Base-by-base conservation (phyloP, 2,888 invertebrate species). In the Chloroclysta siterata region DNA sequence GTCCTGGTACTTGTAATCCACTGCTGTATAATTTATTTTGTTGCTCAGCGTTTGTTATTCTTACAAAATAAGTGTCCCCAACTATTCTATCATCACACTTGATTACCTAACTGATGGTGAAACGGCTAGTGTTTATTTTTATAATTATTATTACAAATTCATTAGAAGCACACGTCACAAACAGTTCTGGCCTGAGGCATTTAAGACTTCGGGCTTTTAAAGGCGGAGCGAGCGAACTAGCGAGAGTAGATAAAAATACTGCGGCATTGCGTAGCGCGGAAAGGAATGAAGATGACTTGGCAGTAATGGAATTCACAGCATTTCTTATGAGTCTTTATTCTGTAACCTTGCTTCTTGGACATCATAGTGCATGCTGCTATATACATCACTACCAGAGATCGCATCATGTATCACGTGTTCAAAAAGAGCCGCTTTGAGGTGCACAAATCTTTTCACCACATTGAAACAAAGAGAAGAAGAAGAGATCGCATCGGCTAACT, bases 131-230 rank as follows among this genome's bases (percentile, higher is more conserved):
- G 66, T 69, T 71, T 71, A 70, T 73, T 70, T 63, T 68, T 64
- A 65, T 73, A 72, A 70, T 70, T 71, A 61, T 68, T 66, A 72
- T 70, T 69, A 70, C 66, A 70, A 62, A 71, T 63, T 68, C 62
- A 71, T 69, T 73, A 68, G 66, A 62, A 64, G 41, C 58, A 56
- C 68, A 68, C 68, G 69, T 70, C 68, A 59, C 66, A 55, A 60
- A 61, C 68, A 64, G 59, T 61, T 53, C 53, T 68, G 56, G 63
- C 72, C 66, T 48, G 63, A 54, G 73, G 73, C 69, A 56, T 64
- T 47, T 60, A 50, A 60, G 65, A 61, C 51, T 54, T 61, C 58
- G 57, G 47, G 33, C 17, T 33, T 58, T 51, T 41, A 42, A 53
- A 51, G 44, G 39, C 48, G 44, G 3, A 54, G 54, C 51, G 54